Base-by-base conservation (phyloP, 2,113 vertebrate genomes). In the Crotalus helleri region DNA sequence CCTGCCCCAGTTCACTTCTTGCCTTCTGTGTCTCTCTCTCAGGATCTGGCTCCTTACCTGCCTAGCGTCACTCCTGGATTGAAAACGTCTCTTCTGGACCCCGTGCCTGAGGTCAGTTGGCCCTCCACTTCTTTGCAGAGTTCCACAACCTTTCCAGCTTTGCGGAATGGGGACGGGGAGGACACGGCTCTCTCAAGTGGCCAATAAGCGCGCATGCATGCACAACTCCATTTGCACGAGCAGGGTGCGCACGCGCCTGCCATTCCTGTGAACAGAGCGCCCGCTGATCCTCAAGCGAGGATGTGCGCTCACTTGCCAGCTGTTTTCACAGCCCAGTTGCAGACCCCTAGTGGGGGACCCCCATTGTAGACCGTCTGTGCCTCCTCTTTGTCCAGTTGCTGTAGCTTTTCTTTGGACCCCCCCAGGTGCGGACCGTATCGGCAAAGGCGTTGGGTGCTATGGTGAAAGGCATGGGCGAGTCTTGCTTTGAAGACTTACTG, bases 401-500 rank as follows among this genome's bases (percentile, higher is more conserved):
- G 0, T n/a, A 15, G n/a, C 55, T 19, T 19, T 94, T 33, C 91
- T 0, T 2, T 92, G 92, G 7, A 58, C 19, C n/a, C 3, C 8
- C 49, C 49, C 93, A 99, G 99, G 99, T 99, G 2, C 99, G 99
- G 9, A 99, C 99, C 0, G 99, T 99, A 15, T 99, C 99, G 3
- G 99, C 99, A 3, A 99, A 99, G 97, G 99, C 99, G 0, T 97
- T 99, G 93, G 99, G 99, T 4, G 99, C 99, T 94, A 99, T 99
- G 99, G 99, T 99, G 97, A 99, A 99, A 94, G 99, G 99, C 3
- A 99, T 99, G 99, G 99, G 99, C 1, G 99, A 99, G 85, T 98
- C 99, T 0, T 99, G 98, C 97, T 99, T 99, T 87, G 99, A 99
- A 85, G 99, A 99, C 97, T 97, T 99, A 95, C 96, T 99, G 95